phyloP scores from a whole-genome alignment of 2,888 invertebrate species.

The Idaea straminata region DNA sequence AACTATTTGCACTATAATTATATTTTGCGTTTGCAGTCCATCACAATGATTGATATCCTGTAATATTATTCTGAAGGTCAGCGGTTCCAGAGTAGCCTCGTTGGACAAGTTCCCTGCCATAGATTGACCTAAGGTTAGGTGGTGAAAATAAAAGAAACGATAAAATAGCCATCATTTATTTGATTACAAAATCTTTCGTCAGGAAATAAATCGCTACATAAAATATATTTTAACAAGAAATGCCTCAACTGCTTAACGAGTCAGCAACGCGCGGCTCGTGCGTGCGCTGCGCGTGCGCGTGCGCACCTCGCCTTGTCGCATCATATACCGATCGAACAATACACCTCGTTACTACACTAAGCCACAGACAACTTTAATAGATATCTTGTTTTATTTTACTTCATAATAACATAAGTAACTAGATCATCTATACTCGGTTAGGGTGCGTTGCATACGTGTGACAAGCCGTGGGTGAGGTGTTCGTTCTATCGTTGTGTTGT shows the following conservation, averaged over 20 bases:
- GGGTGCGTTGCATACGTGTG: too few species aligned
- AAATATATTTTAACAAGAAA: constrained; percentile 72
- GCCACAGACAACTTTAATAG: constrained; percentile 33
- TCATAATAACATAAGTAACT: constrained; percentile 21
- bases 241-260: constrained; percentile 53
- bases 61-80: too few species aligned
- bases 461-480: too few species aligned
- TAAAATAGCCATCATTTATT: constrained; percentile 77
- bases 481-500: too few species aligned
- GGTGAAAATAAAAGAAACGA: constrained; percentile 36
- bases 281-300: constrained; percentile 14
- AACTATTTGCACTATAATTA: too few species aligned
- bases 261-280: constrained; percentile 8
- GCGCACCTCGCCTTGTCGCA: constrained; percentile 42
- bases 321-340: constrained; percentile 48
- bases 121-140: background rate
- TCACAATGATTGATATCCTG: too few species aligned
- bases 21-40: too few species aligned
- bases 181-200: constrained; percentile 75
- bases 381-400: too few species aligned
- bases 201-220: constrained; percentile 76
- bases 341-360: constrained; percentile 41
- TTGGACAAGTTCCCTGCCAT: too few species aligned
- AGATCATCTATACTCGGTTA: background rate
- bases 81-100: too few species aligned